These are phyloP conservation scores for Colostygia pectinataria DNA, from an alignment of 2,888 invertebrate species.

Conservation along the genomic window DNA sequence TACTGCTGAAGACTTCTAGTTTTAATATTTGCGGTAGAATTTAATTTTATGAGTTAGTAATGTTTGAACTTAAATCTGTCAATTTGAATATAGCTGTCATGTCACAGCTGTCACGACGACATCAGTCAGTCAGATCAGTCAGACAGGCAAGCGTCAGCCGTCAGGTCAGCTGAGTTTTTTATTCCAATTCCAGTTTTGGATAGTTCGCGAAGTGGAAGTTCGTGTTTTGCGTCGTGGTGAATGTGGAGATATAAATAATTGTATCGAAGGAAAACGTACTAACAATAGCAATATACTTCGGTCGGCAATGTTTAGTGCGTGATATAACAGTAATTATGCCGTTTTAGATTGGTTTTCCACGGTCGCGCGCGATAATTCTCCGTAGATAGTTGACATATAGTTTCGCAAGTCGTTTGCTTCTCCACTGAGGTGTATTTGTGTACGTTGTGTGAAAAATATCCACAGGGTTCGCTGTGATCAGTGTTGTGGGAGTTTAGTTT, in stretches of 20 bases:
- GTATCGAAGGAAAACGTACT: slow-evolving; percentile 42
- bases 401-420: slow-evolving; percentile 67
- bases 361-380: slow-evolving; percentile 53
- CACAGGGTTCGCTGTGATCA: slow-evolving; percentile 45
- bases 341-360: slow-evolving; percentile 18
- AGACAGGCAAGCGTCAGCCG: no score
- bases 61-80: not conserved
- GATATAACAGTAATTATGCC: slow-evolving; percentile 19
- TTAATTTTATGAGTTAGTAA: slow-evolving; percentile 9
- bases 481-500: slow-evolving; percentile 38
- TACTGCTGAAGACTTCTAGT: no score
- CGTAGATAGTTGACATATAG: slow-evolving; percentile 70
- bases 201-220: slow-evolving; percentile 48
- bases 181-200: slow-evolving; percentile 54
- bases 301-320: slow-evolving; percentile 23
- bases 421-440: slow-evolving; percentile 71
- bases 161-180: slow-evolving; percentile 41
- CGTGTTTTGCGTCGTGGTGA: slow-evolving; percentile 32
- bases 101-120: no score
- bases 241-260: slow-evolving; percentile 30
- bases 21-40: not conserved
- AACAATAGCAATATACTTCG: slow-evolving; percentile 26
- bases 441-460: slow-evolving; percentile 64
- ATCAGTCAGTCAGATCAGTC: no score
- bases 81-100: no score